Evolutionary conservation across 1,140 invertebrate genomes (phyloP), one percentile per base, ranked within the genome.

Genomic region (Dreissena polymorpha): DNA sequence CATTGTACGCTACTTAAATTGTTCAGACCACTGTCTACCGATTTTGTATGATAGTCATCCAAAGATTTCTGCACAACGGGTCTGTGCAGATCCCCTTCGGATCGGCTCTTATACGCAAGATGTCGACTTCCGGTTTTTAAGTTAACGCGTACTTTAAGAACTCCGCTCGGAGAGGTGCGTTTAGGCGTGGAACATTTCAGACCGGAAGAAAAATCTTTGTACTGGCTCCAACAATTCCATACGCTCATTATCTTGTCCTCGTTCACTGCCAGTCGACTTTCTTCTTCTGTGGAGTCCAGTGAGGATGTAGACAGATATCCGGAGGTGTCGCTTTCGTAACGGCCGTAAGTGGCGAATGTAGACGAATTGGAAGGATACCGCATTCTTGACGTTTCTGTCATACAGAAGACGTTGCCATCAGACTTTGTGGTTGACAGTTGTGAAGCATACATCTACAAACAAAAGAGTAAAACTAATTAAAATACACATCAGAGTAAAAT

Each of bases 271-370:
- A 80, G 65, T 50, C 78, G 68, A 60, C 51, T 80, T 60, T 80
- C 78, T n/a, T 80, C 78, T 51, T 70, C 69, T 49, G 78, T 72
- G 13, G 78, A 80, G 50, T 80, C 78, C 25, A 80, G 72, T 5
- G 78, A 80, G n/a, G 78, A 80, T 0, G 76, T 60, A 18, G 78
- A 80, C 18, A 80, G 7, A 60, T 80, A 80, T 21, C 78, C 78
- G 27, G 78, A 80, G 14, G 78, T 80, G 53, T 72, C 72, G 21
- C 68, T 72, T n/a, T 80, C 78, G 50, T 25, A 71, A 16, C 23
- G 51, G 25, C 29, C 63, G n/a, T 25, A 39, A 39, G 39, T 39
- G 39, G 39, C 2, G 39, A 39, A 39, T 39, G 39, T 39, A 39
- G 39, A 39, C 39, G 39, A 39, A 39, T 5, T 39, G 2, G 39